Evolutionary conservation across 1,140 invertebrate species (phyloP).

Genomic region (Heliconius hewitsoni): DNA sequence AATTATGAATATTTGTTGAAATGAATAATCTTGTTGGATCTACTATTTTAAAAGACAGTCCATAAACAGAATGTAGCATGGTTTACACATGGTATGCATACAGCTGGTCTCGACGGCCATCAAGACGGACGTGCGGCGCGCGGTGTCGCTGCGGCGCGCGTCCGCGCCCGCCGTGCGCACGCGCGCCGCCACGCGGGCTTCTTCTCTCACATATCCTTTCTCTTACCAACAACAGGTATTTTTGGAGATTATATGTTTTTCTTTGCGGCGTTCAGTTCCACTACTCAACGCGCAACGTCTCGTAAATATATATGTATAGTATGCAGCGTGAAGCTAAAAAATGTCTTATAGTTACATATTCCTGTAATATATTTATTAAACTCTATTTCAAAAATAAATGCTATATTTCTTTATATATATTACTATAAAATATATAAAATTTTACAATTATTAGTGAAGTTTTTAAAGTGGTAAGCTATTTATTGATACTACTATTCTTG

Average conservation of each 20-base stretch:
- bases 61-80: not conserved
- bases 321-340: too few relatives aligned
- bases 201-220: conserved; percentile 49
- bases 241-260: not conserved
- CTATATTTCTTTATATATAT: too few relatives aligned
- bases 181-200: conserved; percentile 52
- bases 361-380: too few relatives aligned
- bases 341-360: too few relatives aligned
- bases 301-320: too few relatives aligned
- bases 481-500: not conserved
- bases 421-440: too few relatives aligned
- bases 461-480: not conserved
- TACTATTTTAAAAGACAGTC: not conserved
- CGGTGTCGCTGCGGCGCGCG: conserved; percentile 83
- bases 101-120: conserved; percentile 90
- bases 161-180: conserved; percentile 62
- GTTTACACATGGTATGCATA: conserved; percentile 2
- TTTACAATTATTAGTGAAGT: too few relatives aligned
- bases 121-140: conserved; percentile 89
- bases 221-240: conserved; percentile 23
- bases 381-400: too few relatives aligned
- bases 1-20: not conserved
- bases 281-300: too few relatives aligned
- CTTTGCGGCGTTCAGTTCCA: too few relatives aligned
- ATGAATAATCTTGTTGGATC: too few relatives aligned